Evolutionary conservation across 2,113 vertebrate species (phyloP).

Genomic region (Sinocyclocheilus rhinocerous): DNA sequence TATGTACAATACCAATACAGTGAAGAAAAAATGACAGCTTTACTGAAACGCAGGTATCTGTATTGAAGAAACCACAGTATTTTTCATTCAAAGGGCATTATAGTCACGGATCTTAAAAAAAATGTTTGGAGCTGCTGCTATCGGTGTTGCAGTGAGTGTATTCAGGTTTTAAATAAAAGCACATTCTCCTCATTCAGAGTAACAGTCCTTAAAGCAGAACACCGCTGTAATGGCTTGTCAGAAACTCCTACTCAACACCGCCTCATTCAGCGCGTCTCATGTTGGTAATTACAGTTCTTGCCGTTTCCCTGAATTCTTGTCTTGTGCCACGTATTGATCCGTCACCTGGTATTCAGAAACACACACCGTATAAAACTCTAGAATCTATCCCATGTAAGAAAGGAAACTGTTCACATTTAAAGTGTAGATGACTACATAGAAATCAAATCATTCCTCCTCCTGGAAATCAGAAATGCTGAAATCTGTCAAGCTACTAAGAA

Average conservation of each 20-base stretch:
- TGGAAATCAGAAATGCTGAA: background rate
- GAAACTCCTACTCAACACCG: background rate
- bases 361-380: constrained; percentile 14
- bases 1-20: background rate
- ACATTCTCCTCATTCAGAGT: background rate
- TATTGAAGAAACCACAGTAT: background rate
- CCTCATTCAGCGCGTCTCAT: constrained; percentile 11
- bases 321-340: constrained; percentile 18
- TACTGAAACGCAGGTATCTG: background rate
- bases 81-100: background rate
- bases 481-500: background rate
- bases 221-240: constrained; percentile 33
- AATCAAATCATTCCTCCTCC: background rate
- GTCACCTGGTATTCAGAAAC: constrained; percentile 26
- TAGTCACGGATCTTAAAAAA: background rate
- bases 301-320: constrained; percentile 34
- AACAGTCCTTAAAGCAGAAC: constrained; percentile 2
- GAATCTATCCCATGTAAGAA: background rate
- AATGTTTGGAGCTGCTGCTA: background rate
- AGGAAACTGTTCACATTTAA: background rate
- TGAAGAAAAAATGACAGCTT: background rate
- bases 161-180: constrained; percentile 19
- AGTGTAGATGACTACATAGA: background rate
- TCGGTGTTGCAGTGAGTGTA: background rate
- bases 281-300: constrained; percentile 36